These are phyloP conservation scores for Limulus polyphemus DNA, from an alignment of 2,888 invertebrate species.

Conservation along the genomic window DNA sequence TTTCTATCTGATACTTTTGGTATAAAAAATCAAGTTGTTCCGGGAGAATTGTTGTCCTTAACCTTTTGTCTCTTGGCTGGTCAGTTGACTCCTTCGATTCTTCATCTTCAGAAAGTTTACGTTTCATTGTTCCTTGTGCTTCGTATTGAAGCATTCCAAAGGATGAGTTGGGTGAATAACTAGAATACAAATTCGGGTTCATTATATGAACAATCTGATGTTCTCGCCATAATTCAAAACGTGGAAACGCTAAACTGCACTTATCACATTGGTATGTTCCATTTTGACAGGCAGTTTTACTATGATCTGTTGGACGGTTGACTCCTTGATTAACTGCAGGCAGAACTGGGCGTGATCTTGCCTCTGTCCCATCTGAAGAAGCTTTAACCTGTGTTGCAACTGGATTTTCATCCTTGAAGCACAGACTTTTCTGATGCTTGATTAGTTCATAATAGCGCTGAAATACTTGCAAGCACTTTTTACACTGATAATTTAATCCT, in stretches of 20 bases:
- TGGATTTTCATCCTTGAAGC: slow-evolving; percentile 84
- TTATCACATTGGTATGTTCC: slow-evolving; percentile 89
- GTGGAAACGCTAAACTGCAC: slow-evolving; percentile 78
- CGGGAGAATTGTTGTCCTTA: slow-evolving; percentile 90
- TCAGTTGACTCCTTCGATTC: slow-evolving; percentile 37
- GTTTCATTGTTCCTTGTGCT: slow-evolving; percentile 24
- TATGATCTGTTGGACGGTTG: too few relatives aligned
- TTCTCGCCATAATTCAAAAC: slow-evolving; percentile 85
- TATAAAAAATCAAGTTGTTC: slow-evolving; percentile 95
- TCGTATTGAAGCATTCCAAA: slow-evolving; percentile 80
- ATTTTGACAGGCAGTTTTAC: slow-evolving; percentile 21
- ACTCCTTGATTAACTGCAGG: too few relatives aligned
- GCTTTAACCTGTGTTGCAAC: slow-evolving; percentile 36
- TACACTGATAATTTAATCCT: slow-evolving; percentile 95
- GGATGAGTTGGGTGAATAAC: slow-evolving; percentile 56
- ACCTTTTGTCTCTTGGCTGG: slow-evolving; percentile 72
- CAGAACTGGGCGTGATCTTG: too few relatives aligned
- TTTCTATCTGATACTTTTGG: slow-evolving; percentile 95
- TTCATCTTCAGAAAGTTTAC: slow-evolving; percentile 39
- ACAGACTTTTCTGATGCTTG: slow-evolving; percentile 95
- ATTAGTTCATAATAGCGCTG: slow-evolving; percentile 97
- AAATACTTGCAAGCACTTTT: slow-evolving; percentile 93
- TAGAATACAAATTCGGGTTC: slow-evolving; percentile 72
- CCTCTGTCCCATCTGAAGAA: slow-evolving; percentile 10
- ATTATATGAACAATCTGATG: slow-evolving; percentile 91